Evolutionary conservation across 2,113 vertebrate species (phyloP), one percentile per base, ranked within the genome.

Genomic region (Stomatorhinus ivindoensis): DNA sequence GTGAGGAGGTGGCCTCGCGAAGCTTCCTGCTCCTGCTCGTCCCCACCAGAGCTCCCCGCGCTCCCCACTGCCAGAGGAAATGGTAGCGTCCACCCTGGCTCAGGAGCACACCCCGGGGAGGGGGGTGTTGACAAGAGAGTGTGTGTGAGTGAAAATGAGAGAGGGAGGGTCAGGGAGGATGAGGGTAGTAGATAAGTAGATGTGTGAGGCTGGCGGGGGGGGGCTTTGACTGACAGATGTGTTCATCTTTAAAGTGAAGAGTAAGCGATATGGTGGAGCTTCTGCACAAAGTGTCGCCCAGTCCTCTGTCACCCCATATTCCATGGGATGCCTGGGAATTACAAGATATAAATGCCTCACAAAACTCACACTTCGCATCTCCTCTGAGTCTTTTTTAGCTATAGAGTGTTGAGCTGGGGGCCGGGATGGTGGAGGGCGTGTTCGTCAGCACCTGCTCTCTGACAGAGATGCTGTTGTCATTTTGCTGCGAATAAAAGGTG

Each of bases 1-100:
- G 85, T 47, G 47, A 89, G 80, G 80, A 61, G 39, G 73, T 50
- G 88, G 44, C 51, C 80, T 89, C 51, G 9, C 88, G 50, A 85
- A 85, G 80, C 88, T 89, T 51, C 80, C 51, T 7, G 50, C 80
- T 51, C 88, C 51, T 7, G 50, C 88, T 89, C 51, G 44, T 89
- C 88, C 53, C 51, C 39, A 35, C 19, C 44, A 39, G 51, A 85
- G 76, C 50, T 84, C 80, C 50, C 51, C 4, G 24, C 13, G 9
- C 42, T 44, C 17, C 13, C 24, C 4, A 15, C 73, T 44, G 80
- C 55, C 51, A 24, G 55, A 19, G 39, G 87, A 87, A 65, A 65
- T 87, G 87, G 87, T 87, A 87, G 53, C 51, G 80, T 85, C 88
- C 88, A 84, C 83, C 88, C 73, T 8, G 35, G 88, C 88, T 89